A percentile compares a stretch with the other conserved stretches of the same genome.
Evolutionary conservation across 2,113 vertebrate species (phyloP).

Genomic region (Cottus gobio): DNA sequence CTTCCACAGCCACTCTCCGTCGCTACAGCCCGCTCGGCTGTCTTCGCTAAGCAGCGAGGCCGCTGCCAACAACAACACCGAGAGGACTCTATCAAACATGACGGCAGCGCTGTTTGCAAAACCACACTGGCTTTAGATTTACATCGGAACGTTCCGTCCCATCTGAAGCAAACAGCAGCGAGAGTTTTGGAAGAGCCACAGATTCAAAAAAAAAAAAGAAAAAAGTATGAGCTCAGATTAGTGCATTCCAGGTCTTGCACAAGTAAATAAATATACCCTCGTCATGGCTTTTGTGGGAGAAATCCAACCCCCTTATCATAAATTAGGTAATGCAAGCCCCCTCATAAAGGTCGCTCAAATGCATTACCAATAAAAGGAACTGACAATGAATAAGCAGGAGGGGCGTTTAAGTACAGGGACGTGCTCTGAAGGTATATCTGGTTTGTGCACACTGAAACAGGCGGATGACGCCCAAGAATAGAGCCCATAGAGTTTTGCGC

Average conservation of each 20-base stretch:
- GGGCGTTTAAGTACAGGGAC: slow-evolving; percentile 1
- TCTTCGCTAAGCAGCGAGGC: slow-evolving; percentile 30
- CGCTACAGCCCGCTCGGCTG: slow-evolving; percentile 18
- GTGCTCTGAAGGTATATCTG: slow-evolving; percentile 20
- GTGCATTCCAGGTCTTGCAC: slow-evolving; percentile 51
- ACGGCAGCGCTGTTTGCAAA: slow-evolving; percentile 66
- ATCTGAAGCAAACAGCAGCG: slow-evolving; percentile 48
- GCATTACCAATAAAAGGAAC: slow-evolving; percentile 1
- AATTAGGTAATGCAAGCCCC: not conserved
- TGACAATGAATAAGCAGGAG: slow-evolving; percentile 8
- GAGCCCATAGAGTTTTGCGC: slow-evolving; percentile 49
- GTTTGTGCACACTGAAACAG: slow-evolving; percentile 44
- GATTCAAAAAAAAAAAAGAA: slow-evolving; percentile 6
- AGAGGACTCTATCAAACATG: slow-evolving; percentile 68
- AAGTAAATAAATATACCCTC: slow-evolving; percentile 56
- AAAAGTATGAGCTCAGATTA: slow-evolving; percentile 45
- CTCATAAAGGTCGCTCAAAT: slow-evolving; percentile 20
- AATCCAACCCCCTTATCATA: slow-evolving; percentile 27
- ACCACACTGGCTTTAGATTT: slow-evolving; percentile 65
- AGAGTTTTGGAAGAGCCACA: slow-evolving; percentile 36
- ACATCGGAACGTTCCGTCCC: slow-evolving; percentile 59
- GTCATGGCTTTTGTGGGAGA: slow-evolving; percentile 31
- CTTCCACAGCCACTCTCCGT: slow-evolving; percentile 24
- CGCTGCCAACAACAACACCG: slow-evolving; percentile 65
- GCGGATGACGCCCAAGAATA: slow-evolving; percentile 50